A percentile compares a stretch with the other conserved stretches of the same genome.
Conservation (phyloP, 2,888 invertebrate species). For the Euproctis similis region DNA sequence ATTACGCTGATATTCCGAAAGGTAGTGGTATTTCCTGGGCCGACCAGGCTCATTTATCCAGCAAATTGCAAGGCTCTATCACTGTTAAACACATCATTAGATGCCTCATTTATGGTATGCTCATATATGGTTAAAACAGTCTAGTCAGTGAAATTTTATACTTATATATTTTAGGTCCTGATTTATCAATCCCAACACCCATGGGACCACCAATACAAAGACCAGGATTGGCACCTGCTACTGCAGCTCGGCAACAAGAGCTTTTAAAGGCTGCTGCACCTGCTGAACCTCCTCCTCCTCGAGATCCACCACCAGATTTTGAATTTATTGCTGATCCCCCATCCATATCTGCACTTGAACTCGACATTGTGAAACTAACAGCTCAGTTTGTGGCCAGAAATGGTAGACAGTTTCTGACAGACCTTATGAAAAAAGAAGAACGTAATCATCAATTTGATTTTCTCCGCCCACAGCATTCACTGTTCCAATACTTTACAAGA, state of each 20-base stretch:
- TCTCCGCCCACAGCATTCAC: slow-evolving; percentile 96
- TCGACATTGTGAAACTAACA: slow-evolving; percentile 98
- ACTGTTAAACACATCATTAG: too few species aligned
- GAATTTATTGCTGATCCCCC: slow-evolving; percentile 98
- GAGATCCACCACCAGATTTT: slow-evolving; percentile 93
- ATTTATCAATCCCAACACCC: slow-evolving; percentile 29
- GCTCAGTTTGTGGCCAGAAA: slow-evolving; percentile 99
- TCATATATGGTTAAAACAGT: too few species aligned
- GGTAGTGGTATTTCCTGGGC: too few species aligned
- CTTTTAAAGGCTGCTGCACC: slow-evolving; percentile 90
- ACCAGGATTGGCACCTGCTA: slow-evolving; percentile 81
- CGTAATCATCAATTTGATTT: slow-evolving; percentile 99
- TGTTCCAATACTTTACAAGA: slow-evolving; percentile 98
- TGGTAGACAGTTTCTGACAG: slow-evolving; percentile 97
- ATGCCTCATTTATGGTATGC: too few species aligned
- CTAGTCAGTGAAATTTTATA: too few species aligned
- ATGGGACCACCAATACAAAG: slow-evolving; percentile 33
- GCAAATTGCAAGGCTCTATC: too few species aligned
- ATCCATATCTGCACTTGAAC: slow-evolving; percentile 97
- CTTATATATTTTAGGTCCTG: too few species aligned
- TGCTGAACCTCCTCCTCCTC: slow-evolving; percentile 90
- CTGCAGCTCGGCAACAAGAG: slow-evolving; percentile 91
- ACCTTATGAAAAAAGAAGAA: slow-evolving; percentile 98
- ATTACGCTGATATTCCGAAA: too few species aligned
- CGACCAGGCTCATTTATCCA: too few species aligned